Evolutionary conservation across 2,113 vertebrate genomes (phyloP), one percentile per base, ranked within the genome.

Genomic region (Capra hircus): DNA sequence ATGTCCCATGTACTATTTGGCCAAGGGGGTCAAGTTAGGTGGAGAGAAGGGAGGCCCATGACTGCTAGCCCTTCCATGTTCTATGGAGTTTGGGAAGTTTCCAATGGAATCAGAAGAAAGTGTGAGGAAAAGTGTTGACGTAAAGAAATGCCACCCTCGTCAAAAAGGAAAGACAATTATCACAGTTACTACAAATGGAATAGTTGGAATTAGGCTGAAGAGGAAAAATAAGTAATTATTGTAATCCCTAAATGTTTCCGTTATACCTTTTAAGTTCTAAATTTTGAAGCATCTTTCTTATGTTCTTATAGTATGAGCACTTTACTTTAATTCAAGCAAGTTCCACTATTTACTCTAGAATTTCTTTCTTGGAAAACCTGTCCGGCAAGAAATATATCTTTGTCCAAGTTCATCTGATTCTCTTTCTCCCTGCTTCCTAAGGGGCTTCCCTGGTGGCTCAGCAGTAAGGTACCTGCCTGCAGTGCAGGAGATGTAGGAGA

Each of bases 271-370:
- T 67, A 53, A 60, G 62, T 45, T 62, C 23, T 30, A 60, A 84
- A 60, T 93, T 88, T 60, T 71, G 60, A 85, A 64, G 14, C 30
- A 94, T 53, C 90, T 90, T 84, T 88, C 33, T 62, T 62, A 28
- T 17, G 6, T 50, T 91, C 30, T 64, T 33, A n/a, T 15, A 62
- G 12, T 21, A 5, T 14, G 36, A 55, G 3, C 53, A 7, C 27
- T 92, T 91, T 84, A 71, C 85, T 95, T 86, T 78, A 90, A 36
- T 86, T 74, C n/a, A 84, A 86, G 11, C 78, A 52, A 94, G 96
- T 45, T 36, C 4, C 19, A 88, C 7, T 50, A 14, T 95, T 91
- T 92, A 21, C 23, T 60, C 27, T 45, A 27, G 2, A 80, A 59
- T 80, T 33, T 71, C n/a, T n/a, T n/a, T n/a, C 83, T 96, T 96